These are phyloP conservation scores for Semicossyphus pulcher DNA, from an alignment of 2,113 vertebrate genomes.

Conservation along the genomic window DNA sequence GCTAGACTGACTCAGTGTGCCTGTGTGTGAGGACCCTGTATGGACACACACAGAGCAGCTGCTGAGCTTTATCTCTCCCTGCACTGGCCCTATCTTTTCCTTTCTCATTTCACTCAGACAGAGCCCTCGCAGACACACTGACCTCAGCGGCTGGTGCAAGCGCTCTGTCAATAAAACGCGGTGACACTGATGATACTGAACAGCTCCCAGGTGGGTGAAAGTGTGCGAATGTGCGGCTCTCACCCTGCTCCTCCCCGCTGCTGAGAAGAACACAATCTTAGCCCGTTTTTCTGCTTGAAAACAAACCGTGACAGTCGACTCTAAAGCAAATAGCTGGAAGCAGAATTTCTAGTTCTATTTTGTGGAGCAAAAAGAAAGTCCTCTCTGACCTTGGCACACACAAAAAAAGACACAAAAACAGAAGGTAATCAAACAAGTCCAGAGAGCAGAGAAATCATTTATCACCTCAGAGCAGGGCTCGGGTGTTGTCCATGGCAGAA, in stretches of 20 bases:
- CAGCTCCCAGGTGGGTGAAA: constrained; percentile 43
- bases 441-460: constrained; percentile 1
- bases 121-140: constrained; percentile 24
- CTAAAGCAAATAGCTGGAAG: background rate
- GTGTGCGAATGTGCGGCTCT: constrained; percentile 19
- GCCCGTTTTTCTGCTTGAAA: background rate
- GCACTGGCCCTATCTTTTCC: constrained; percentile 44
- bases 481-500: constrained; percentile 33
- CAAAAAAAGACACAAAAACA: background rate
- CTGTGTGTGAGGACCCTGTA: constrained; percentile 20
- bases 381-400: background rate
- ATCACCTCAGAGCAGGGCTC: background rate
- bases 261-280: constrained; percentile 7
- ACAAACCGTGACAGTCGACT: background rate
- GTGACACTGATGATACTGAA: constrained; percentile 38
- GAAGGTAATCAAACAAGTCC: background rate
- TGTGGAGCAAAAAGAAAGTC: background rate
- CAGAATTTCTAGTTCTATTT: background rate
- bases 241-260: background rate
- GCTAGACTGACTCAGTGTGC: constrained; percentile 32
- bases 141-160: constrained; percentile 45
- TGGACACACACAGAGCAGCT: constrained; percentile 37
- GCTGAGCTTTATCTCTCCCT: constrained; percentile 50
- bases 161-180: constrained; percentile 48
- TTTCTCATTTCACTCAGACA: constrained; percentile 41